These are phyloP conservation scores for Labroides dimidiatus DNA, from an alignment of 2,797 vertebrate species.

Conservation along the genomic window DNA sequence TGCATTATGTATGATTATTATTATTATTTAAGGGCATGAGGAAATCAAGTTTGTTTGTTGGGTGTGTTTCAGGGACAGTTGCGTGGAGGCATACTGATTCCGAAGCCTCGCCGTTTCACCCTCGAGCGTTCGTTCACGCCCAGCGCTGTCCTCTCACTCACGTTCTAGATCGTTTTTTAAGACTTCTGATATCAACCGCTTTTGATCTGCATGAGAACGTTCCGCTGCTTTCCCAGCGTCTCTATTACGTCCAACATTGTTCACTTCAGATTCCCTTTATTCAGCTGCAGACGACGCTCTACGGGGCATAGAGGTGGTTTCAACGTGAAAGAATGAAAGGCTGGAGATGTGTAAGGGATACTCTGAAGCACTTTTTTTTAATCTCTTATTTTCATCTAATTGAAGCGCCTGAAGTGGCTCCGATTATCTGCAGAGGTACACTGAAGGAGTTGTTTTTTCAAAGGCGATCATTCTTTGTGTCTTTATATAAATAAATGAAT, in stretches of 20 bases:
- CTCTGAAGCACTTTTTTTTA: background rate
- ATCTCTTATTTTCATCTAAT: too few species aligned
- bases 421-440: background rate
- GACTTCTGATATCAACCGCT: conserved; percentile 28
- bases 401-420: background rate
- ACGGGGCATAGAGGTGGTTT: conserved; percentile 17
- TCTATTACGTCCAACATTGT: conserved; percentile 20
- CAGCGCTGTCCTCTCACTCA: background rate
- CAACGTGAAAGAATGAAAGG: conserved; percentile 31
- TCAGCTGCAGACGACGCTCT: conserved; percentile 21
- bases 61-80: conserved; percentile 46
- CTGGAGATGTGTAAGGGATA: background rate
- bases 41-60: conserved; percentile 61
- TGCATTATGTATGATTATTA: conserved; percentile 82
- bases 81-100: conserved; percentile 33
- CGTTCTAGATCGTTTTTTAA: conserved; percentile 11
- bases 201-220: conserved; percentile 45
- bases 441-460: too few species aligned
- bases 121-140: conserved; percentile 7
- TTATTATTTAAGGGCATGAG: conserved; percentile 70
- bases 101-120: conserved; percentile 6
- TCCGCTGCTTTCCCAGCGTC: background rate
- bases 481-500: too few species aligned
- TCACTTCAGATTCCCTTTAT: conserved; percentile 44
- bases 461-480: background rate